A percentile compares a stretch with the other conserved stretches of the same genome.
These are phyloP conservation scores for Calameuta filiformis DNA, from an alignment of 2,888 invertebrate genomes.

Conservation along the genomic window DNA sequence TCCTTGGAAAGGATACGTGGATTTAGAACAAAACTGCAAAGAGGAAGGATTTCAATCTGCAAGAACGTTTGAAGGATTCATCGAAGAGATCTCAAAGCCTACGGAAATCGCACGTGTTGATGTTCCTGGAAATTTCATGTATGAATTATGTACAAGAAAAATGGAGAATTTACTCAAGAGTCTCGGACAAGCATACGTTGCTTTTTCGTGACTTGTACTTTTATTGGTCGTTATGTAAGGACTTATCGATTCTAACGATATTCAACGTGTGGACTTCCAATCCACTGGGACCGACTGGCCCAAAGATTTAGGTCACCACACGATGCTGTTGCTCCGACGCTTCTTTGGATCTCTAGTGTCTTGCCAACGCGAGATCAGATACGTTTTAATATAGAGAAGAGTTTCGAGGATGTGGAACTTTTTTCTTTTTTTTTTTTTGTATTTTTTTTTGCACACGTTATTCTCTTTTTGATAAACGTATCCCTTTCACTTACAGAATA, in stretches of 20 bases:
- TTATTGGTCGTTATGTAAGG: neutral
- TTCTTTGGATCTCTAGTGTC: neutral
- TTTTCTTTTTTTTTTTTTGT: neutral
- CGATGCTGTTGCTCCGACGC: neutral
- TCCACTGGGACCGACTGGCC: conserved; percentile 31
- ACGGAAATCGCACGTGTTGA: too few species aligned
- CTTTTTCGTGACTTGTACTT: neutral
- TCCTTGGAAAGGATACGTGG: neutral
- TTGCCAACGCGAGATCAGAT: neutral
- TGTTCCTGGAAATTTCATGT: neutral
- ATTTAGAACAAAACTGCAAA: neutral
- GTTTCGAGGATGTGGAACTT: neutral
- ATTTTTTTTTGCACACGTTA: neutral
- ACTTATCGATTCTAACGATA: neutral
- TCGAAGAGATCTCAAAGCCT: neutral
- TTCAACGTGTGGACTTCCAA: neutral
- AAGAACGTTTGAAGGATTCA: neutral
- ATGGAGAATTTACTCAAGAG: neutral
- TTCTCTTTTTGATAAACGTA: neutral
- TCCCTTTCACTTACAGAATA: neutral
- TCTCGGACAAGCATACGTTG: too few species aligned
- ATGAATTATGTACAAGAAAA: neutral
- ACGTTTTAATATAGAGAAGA: neutral
- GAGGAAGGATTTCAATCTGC: neutral
- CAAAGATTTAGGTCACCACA: conserved; percentile 59